Evolutionary conservation across 2,113 vertebrate species (phyloP), one percentile per base, ranked within the genome.

Genomic region (Petrocephalus microphthalmus): DNA sequence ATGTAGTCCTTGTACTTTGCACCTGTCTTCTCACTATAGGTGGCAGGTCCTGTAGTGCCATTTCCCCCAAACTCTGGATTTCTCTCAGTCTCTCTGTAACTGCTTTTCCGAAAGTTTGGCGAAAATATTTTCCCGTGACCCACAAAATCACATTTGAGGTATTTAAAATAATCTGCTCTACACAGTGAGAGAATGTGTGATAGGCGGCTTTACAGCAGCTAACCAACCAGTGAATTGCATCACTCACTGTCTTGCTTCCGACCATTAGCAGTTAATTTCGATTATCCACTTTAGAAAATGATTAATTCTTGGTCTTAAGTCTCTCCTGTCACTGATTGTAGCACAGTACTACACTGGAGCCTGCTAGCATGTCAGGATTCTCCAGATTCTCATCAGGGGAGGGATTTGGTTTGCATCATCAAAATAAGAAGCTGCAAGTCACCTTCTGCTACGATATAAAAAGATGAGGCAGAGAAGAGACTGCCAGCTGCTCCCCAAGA

Each of bases 401-500:
- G 87, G 60, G 86, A 93, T 96, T 67, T 29, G 10, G 60, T 67
- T 29, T 95, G 96, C 94, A 95, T 96, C 91, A 96, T 90, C 91
- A 88, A 57, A 90, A 92, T 93, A 91, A 78, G 91, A 91, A 95
- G 92, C 92, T 93, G 94, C 94, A 95, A 87, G 93, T 93, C 92
- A 90, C 82, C 52, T 20, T n/a, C 83, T 42, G 49, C 84, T 49
- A 22, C 17, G 8, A 85, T 33, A 85, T 84, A 84, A 84, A 78
- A 84, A 78, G 49, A 84, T 25, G 49, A 49, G 7, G 82, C 6
- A 20, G 81, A 49, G 81, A 10, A 83, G 37, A 15, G 86, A n/a
- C 25, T 74, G 29, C 20, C 42, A 51, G 60, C 67, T 37, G 25
- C 45, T 8, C 71, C 33, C 67, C 22, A 53, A 88, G 15, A 78